Evolutionary conservation across 2,113 vertebrate species (phyloP).

Genomic region (Pteronura brasiliensis): DNA sequence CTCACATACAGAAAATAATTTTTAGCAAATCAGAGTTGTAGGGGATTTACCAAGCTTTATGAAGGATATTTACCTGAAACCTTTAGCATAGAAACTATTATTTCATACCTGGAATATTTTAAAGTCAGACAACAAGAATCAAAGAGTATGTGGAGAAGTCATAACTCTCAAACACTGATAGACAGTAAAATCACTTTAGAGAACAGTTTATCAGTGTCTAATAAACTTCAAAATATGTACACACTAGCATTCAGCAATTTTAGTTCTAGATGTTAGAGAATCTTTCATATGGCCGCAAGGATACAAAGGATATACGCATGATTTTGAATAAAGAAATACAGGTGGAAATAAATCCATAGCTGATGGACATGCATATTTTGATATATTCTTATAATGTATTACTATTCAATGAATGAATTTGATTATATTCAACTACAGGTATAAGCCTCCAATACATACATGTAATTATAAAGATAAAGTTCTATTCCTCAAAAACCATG

Average conservation of each 20-base stretch:
- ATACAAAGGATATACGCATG: background rate
- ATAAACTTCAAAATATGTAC: background rate
- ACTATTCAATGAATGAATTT: background rate
- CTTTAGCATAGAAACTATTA: background rate
- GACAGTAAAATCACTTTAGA: background rate
- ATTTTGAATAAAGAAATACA: background rate
- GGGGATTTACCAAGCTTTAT: background rate
- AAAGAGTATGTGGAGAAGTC: background rate
- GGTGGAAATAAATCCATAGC: background rate
- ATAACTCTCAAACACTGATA: background rate
- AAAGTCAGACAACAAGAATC: background rate
- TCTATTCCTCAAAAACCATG: background rate
- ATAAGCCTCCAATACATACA: background rate
- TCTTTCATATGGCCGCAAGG: background rate
- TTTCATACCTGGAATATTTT: background rate
- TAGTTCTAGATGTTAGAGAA: background rate
- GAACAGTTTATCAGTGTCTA: background rate
- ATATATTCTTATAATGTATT: background rate
- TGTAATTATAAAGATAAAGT: background rate
- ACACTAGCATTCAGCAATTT: background rate
- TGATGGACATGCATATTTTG: background rate
- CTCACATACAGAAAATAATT: background rate
- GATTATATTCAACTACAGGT: background rate
- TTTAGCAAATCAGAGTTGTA: background rate
- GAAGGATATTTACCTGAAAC: background rate